Evolutionary conservation across 2,888 invertebrate genomes (phyloP), one percentile per base, ranked within the genome.

Genomic region (Lissonota sp.): DNA sequence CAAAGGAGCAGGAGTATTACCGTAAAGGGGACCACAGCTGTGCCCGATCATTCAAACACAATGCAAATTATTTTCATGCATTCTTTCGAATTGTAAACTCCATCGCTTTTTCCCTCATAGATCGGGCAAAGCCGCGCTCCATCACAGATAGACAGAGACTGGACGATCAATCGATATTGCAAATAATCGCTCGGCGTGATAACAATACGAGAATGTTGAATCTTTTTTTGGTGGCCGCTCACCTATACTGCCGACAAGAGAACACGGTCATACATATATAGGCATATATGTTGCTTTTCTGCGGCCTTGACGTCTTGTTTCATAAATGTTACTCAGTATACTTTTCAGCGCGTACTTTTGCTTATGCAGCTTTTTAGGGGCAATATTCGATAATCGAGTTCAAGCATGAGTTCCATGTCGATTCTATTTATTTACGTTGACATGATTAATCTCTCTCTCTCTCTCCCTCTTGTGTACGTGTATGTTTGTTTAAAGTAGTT

Each of bases 231-330:
- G 10, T 26, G 26, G 26, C 26, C 26, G 26, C 26, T 26, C 26
- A 26, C 26, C 26, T 26, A 26, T 26, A 69, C 62, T 74, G 71
- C 53, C 75, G 71, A 57, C 64, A 75, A 74, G 75, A 71, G 76
- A 82, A 73, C 79, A 81, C 81, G 64, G 69, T 69, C 75, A 80
- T 63, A 72, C 58, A 74, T n/a, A 73, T 14, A 73, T 51, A 70
- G 62, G 78, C 71, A 10, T 55, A 53, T 70, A 26, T 63, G 51
- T 66, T 66, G 40, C 53, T 37, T 5, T 37, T 14, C 10, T 39
- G 37, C 69, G 60, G 26, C 10, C 58, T 60, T 39, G 63, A 74
- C 76, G 74, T 58, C 16, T 53, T 46, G 44, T 73, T 73, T 58
- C 16, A 53, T 67, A 2, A 26, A 26, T 26, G 26, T 62, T 42